Evolutionary conservation across 2,113 vertebrate genomes (phyloP).

Genomic region (Pimephales promelas): DNA sequence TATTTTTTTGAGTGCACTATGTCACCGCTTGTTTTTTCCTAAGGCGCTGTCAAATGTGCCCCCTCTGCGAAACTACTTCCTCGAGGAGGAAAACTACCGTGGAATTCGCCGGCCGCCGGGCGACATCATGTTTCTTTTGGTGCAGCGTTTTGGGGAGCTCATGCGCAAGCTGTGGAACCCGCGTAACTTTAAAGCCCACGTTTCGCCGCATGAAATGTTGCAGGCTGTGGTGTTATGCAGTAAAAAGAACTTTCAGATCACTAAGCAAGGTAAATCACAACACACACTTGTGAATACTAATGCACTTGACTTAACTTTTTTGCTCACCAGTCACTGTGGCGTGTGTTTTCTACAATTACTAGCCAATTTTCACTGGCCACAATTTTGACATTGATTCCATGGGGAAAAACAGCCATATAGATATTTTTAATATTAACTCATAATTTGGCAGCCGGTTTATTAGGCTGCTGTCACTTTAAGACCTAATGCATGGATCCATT

Average conservation of each 20-base stretch:
- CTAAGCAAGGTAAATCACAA: slow-evolving; percentile 85
- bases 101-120: slow-evolving; percentile 89
- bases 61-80: slow-evolving; percentile 92
- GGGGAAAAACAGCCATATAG: too few species aligned
- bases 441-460: too few species aligned
- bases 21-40: neutral
- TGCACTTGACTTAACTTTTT: neutral
- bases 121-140: slow-evolving; percentile 96
- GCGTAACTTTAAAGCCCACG: slow-evolving; percentile 96
- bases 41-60: slow-evolving; percentile 96
- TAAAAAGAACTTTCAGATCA: slow-evolving; percentile 98
- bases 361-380: too few species aligned
- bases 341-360: too few species aligned
- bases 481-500: too few species aligned
- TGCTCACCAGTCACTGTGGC: too few species aligned
- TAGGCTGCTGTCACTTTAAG: too few species aligned
- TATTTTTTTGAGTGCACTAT: neutral
- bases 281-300: neutral
- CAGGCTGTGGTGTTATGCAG: slow-evolving; percentile 97
- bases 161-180: slow-evolving; percentile 99
- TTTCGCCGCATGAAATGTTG: slow-evolving; percentile 97
- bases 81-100: slow-evolving; percentile 94
- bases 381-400: too few species aligned
- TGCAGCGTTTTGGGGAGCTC: slow-evolving; percentile 95
- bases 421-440: too few species aligned